Evolutionary conservation across 2,797 vertebrate genomes (phyloP).

Genomic region (Scyliorhinus canicula): DNA sequence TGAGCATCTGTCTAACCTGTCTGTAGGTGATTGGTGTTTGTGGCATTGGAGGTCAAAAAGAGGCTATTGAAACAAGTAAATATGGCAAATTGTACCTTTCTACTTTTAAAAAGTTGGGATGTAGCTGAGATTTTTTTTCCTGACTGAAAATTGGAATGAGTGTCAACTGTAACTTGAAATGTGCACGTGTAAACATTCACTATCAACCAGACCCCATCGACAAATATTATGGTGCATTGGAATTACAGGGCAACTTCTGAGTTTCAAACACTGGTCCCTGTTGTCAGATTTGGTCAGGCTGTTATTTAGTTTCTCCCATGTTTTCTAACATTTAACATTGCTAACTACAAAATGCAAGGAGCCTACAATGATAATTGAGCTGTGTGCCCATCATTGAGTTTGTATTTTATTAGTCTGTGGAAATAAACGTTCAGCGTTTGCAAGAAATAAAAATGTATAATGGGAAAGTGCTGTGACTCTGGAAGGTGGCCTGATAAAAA

Average conservation of each 20-base stretch:
- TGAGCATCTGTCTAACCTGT: not conserved
- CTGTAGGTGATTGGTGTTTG: not conserved
- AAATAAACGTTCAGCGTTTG: not conserved
- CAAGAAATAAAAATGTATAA: conserved; percentile 15
- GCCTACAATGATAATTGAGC: not conserved
- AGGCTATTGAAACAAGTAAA: not conserved
- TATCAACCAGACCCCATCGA: not conserved
- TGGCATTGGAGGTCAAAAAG: not conserved
- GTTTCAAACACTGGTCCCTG: not conserved
- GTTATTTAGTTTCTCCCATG: not conserved
- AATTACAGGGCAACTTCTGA: not conserved
- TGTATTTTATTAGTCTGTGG: not conserved
- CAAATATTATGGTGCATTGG: not conserved
- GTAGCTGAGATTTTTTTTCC: not conserved
- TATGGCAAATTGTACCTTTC: not conserved
- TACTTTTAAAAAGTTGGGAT: not conserved
- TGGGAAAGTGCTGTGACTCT: not conserved
- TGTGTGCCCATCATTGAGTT: conserved; percentile 30
- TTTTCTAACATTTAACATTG: not conserved
- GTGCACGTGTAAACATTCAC: not conserved
- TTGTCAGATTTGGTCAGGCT: not conserved
- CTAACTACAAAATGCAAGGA: not conserved
- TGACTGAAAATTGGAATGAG: not conserved
- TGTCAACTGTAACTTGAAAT: not conserved
- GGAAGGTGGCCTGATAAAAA: not conserved